Conservation (phyloP, 1,140 invertebrate genomes). For the Idris sp. region DNA sequence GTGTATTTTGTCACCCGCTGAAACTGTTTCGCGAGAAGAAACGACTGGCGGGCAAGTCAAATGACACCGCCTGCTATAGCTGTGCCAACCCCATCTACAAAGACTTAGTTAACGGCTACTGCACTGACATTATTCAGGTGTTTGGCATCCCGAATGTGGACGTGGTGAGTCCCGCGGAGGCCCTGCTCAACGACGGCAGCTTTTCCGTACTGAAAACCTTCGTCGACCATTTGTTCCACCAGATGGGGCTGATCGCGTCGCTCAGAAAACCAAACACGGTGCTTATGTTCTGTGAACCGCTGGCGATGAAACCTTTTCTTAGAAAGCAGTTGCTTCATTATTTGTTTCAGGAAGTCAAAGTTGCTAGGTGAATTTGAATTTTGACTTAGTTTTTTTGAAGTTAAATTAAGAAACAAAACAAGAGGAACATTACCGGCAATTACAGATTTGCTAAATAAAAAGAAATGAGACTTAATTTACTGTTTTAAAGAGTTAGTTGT, state of each 20-base stretch:
- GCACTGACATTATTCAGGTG: constrained; percentile 74
- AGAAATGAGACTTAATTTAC: too few relatives aligned
- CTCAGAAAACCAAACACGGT: constrained; percentile 76
- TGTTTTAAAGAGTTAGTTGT: too few relatives aligned
- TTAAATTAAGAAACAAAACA: too few relatives aligned
- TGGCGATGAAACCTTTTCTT: constrained; percentile 73
- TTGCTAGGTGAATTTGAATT: constrained; percentile 74
- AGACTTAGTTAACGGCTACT: constrained; percentile 76
- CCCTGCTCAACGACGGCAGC: constrained; percentile 72
- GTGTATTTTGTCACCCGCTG: constrained; percentile 75
- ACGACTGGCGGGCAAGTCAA: constrained; percentile 68
- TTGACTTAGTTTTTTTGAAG: too few relatives aligned
- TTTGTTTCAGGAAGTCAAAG: constrained; percentile 78
- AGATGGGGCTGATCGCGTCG: constrained; percentile 74
- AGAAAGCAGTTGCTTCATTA: constrained; percentile 77
- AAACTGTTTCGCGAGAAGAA: constrained; percentile 75
- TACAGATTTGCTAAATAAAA: too few relatives aligned
- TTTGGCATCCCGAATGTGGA: constrained; percentile 77
- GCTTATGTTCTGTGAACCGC: constrained; percentile 77
- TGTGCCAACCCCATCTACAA: constrained; percentile 74
- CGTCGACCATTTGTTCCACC: constrained; percentile 76
- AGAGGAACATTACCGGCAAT: too few relatives aligned
- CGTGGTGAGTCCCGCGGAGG: constrained; percentile 76
- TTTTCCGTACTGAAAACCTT: constrained; percentile 76
- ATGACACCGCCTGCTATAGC: constrained; percentile 69